phyloP scores from a whole-genome alignment of 2,888 invertebrate species.

The Anthrax anthrax region DNA sequence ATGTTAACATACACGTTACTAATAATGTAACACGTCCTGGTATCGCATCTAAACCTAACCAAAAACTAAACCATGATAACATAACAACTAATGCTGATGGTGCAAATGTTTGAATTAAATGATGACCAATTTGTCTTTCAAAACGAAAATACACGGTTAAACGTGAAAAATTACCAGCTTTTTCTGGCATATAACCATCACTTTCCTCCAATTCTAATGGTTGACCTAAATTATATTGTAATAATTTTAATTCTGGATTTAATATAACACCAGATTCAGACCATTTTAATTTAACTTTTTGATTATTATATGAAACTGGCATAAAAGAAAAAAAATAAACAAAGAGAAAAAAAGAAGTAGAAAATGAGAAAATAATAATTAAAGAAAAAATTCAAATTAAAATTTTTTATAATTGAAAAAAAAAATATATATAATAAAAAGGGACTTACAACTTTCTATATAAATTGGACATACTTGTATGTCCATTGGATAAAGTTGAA shows the following conservation, averaged over 20 bases:
- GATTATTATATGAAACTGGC: constrained; percentile 63
- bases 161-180: constrained; percentile 69
- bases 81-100: constrained; percentile 71
- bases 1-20: constrained; percentile 70
- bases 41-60: constrained; percentile 71
- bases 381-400: not conserved
- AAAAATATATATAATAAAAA: not conserved
- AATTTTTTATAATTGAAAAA: not conserved
- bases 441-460: constrained; percentile 77
- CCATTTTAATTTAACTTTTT: constrained; percentile 63
- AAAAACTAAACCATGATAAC: constrained; percentile 78
- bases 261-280: constrained; percentile 58
- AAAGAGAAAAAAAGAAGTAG: too few relatives aligned
- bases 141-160: constrained; percentile 65
- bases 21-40: constrained; percentile 68
- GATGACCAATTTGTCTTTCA: constrained; percentile 72
- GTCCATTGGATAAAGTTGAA: constrained; percentile 74
- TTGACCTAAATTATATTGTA: constrained; percentile 65
- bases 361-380: not conserved
- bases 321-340: not conserved
- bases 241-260: constrained; percentile 61
- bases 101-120: constrained; percentile 71
- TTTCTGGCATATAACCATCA: constrained; percentile 59
- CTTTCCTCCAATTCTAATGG: constrained; percentile 57
- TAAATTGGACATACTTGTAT: constrained; percentile 72